Evolutionary conservation across 2,888 invertebrate genomes (phyloP), one percentile per base, ranked within the genome.

Genomic region (Leptinotarsa juncta): DNA sequence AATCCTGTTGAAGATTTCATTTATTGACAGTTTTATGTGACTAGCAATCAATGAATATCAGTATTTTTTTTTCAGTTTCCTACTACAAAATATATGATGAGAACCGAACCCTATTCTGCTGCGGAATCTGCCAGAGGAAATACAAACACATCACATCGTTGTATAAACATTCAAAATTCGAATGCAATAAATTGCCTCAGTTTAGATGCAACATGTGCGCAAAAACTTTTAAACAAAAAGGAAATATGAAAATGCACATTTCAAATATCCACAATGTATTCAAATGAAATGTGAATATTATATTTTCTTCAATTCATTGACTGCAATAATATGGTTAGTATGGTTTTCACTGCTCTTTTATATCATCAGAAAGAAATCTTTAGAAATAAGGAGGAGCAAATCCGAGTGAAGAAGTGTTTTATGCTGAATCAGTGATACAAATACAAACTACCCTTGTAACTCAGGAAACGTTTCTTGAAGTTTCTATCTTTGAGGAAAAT

Each of bases 171-270:
- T n/a, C 78, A 18, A 83, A 80, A 72, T 82, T 80, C 62, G 82
- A 83, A 75, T 84, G 84, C 75, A 80, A 82, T 20, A 82, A 81
- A 51, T 65, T 67, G 53, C 81, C 81, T 4, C 78, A 79, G 32
- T 83, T 83, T 68, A 26, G 74, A 62, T 83, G 83, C 70, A 55
- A 70, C 20, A 49, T 80, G 18, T 83, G 83, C 71, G 65, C 70
- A 26, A 81, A 80, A 65, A 78, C 75, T 48, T 81, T 79, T 53
- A 81, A 80, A 50, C 82, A 81, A 65, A 83, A 82, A 74, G 77
- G 75, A 62, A 78, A 79, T 55, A 75, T 83, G 20, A 77, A 77
- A 23, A 77, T 72, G 0, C 84, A 84, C 68, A 71, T 78, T 14
- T 51, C 49, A 49, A 72, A 76, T 48, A 68, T 77, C 1, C 80